A percentile compares a stretch with the other conserved stretches of the same genome.
Conservation (phyloP, 2,888 invertebrate genomes). For the Pteria penguin region DNA sequence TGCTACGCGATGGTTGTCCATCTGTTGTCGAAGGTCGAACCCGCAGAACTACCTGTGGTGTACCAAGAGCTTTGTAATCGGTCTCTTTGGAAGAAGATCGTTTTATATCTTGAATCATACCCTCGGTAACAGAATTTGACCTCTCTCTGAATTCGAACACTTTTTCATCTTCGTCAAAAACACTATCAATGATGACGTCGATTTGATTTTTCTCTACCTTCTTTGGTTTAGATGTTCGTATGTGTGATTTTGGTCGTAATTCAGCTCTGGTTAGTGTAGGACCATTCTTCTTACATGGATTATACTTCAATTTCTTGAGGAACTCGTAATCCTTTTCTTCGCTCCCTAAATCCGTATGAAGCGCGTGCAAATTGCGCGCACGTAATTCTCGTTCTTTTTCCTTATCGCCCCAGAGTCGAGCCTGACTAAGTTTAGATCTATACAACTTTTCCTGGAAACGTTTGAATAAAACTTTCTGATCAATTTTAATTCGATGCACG, state of each 20-base stretch:
- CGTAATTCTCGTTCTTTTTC: constrained; percentile 57
- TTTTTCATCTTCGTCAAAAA: neutral
- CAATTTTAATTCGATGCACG: constrained; percentile 63
- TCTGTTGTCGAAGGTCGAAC: constrained; percentile 44
- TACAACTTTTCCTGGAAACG: constrained; percentile 63
- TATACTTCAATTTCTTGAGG: constrained; percentile 56
- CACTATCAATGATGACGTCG: constrained; percentile 20
- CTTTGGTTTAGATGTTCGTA: neutral
- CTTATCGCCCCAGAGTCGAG: constrained; percentile 61
- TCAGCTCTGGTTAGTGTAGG: neutral
- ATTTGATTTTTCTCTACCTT: constrained; percentile 8
- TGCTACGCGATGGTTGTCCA: constrained; percentile 13
- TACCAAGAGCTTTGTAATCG: neutral
- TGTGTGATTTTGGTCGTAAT: neutral
- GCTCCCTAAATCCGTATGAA: constrained; percentile 61
- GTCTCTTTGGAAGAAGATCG: too few relatives aligned
- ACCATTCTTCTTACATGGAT: constrained; percentile 43
- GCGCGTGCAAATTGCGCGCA: constrained; percentile 54
- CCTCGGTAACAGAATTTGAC: constrained; percentile 27
- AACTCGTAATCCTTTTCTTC: constrained; percentile 61
- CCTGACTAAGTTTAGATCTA: constrained; percentile 61
- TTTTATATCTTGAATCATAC: neutral
- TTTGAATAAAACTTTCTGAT: constrained; percentile 66
- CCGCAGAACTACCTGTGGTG: neutral
- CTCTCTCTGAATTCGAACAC: neutral